A percentile compares a stretch with the other conserved stretches of the same genome.
phyloP scores from a whole-genome alignment of 2,797 vertebrate genomes.

The Sphenopsis melanotis region DNA sequence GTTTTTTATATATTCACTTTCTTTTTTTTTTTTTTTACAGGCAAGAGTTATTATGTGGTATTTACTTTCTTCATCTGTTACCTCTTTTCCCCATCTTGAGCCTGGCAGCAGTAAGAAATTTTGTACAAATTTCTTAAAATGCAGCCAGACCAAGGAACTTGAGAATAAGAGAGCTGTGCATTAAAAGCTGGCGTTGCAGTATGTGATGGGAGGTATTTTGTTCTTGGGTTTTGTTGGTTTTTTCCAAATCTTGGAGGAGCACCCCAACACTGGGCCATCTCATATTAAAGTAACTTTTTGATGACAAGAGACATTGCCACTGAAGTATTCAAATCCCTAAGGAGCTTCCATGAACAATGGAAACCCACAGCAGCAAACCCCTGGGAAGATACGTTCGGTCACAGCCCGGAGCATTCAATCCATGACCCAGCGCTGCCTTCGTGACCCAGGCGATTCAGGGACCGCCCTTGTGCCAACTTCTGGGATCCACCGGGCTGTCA shows the following conservation, averaged over 20 bases:
- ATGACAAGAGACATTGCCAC: neutral
- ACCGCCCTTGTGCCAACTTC: neutral
- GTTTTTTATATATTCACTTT: neutral
- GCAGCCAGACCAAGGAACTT: neutral
- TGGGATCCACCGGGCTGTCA: neutral
- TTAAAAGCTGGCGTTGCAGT: neutral
- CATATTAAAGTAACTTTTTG: neutral
- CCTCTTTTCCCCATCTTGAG: neutral
- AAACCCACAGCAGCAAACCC: neutral
- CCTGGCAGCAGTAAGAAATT: neutral
- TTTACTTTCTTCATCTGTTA: neutral
- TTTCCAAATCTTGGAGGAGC: neutral
- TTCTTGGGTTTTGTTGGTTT: neutral
- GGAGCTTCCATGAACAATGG: neutral
- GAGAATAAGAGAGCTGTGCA: rapidly evolving
- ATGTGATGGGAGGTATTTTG: neutral
- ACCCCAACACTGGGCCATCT: neutral
- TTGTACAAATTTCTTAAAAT: neutral
- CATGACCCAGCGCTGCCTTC: neutral
- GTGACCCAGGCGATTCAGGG: neutral
- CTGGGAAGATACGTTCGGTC: neutral
- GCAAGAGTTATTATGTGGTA: neutral
- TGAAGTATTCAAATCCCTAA: neutral
- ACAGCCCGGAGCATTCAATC: neutral
- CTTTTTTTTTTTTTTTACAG: neutral